phyloP scores from a whole-genome alignment of 2,797 vertebrate species.

The Anabas testudineus region DNA sequence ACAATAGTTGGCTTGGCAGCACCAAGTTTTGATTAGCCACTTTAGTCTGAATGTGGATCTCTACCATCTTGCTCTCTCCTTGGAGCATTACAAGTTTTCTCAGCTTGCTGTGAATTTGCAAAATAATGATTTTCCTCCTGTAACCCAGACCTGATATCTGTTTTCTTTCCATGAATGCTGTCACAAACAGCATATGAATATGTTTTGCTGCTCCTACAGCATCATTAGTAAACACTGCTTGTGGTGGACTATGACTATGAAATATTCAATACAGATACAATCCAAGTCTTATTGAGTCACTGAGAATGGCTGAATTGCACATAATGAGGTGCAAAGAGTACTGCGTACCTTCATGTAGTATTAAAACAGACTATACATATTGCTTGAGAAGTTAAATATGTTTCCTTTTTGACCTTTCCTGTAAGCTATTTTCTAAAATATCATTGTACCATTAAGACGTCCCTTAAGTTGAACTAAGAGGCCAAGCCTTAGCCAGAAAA shows the following conservation, averaged over 20 bases:
- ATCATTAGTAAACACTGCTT: slow-evolving; percentile 29
- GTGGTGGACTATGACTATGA: slow-evolving; percentile 1
- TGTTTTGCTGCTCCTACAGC: slow-evolving; percentile 28
- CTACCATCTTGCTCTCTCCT: slow-evolving; percentile 26
- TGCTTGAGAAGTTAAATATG: slow-evolving; percentile 56
- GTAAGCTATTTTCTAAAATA: background rate
- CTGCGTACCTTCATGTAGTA: background rate
- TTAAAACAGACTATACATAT: background rate
- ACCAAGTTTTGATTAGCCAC: slow-evolving; percentile 29
- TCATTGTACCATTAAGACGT: background rate
- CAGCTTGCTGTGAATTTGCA: slow-evolving; percentile 26
- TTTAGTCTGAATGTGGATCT: slow-evolving; percentile 35
- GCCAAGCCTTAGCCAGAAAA: background rate
- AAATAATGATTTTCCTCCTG: slow-evolving; percentile 36
- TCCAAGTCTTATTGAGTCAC: slow-evolving; percentile 11
- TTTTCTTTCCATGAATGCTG: slow-evolving; percentile 2
- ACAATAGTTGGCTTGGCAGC: slow-evolving; percentile 28
- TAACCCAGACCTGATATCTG: slow-evolving; percentile 15
- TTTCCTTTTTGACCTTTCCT: background rate
- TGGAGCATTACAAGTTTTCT: slow-evolving; percentile 25
- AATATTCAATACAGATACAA: slow-evolving; percentile 27
- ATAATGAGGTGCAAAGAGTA: slow-evolving; percentile 11
- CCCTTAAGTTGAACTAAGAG: background rate
- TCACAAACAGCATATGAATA: slow-evolving; percentile 35
- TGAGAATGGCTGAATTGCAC: slow-evolving; percentile 13